A percentile compares a stretch with the other conserved stretches of the same genome.
phyloP scores from a whole-genome alignment of 1,140 invertebrate genomes.

The Eueides isabella region DNA sequence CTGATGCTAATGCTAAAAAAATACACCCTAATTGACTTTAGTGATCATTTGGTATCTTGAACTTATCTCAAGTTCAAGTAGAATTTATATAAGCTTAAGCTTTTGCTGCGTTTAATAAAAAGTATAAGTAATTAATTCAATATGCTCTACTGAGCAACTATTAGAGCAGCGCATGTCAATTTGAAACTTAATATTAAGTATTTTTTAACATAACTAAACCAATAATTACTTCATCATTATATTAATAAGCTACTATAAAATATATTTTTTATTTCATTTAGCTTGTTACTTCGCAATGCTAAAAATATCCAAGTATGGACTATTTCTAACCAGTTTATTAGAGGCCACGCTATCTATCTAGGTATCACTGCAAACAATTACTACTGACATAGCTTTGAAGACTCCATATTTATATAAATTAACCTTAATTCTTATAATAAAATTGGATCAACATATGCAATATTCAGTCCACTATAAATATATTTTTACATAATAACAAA shows the following conservation, averaged over 20 bases:
- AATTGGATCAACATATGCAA: no score
- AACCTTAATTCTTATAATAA: background rate
- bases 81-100: no score
- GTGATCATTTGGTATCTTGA: no score
- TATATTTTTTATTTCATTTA: background rate
- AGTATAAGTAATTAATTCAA: background rate
- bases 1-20: no score
- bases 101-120: no score
- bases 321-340: conserved; percentile 11
- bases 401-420: background rate
- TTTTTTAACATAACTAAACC: no score
- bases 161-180: background rate
- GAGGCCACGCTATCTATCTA: conserved; percentile 49
- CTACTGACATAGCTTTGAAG: conserved; percentile 26
- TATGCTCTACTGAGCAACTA: background rate
- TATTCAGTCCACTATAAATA: no score
- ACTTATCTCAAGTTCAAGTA: no score
- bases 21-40: no score
- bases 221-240: background rate
- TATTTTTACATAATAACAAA: no score
- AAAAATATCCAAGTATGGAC: conserved; percentile 21
- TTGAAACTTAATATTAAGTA: background rate
- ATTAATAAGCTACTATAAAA: background rate
- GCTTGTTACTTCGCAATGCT: background rate
- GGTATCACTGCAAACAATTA: conserved; percentile 54